These are phyloP conservation scores for Formica exsecta DNA, from an alignment of 1,140 invertebrate species.

Conservation along the genomic window DNA sequence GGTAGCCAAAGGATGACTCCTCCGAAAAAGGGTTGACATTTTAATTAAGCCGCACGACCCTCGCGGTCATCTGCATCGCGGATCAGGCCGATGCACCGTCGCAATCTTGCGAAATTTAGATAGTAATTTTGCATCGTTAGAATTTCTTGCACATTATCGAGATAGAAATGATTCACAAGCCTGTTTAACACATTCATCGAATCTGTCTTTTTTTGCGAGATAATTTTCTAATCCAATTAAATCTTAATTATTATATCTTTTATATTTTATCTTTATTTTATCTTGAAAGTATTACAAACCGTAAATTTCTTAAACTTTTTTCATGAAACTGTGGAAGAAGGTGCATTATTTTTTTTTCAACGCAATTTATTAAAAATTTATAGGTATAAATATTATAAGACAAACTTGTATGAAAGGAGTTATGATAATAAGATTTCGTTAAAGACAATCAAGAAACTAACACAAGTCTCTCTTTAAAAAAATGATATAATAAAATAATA, in stretches of 20 bases:
- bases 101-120: constrained; percentile 20
- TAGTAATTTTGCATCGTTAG: constrained; percentile 60
- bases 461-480: background rate
- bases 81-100: constrained; percentile 19
- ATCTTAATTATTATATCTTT: background rate
- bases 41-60: constrained; percentile 37
- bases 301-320: background rate
- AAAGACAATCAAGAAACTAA: background rate
- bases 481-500: constrained; percentile 11
- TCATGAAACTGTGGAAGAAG: background rate
- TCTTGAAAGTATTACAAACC: background rate
- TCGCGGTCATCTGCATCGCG: constrained; percentile 4
- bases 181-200: background rate
- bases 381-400: background rate
- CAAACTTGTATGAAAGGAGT: background rate
- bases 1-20: background rate
- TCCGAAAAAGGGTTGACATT: constrained; percentile 20
- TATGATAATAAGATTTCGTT: background rate
- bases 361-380: background rate
- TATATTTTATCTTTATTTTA: background rate
- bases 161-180: constrained; percentile 61
- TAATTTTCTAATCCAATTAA: constrained; percentile 8
- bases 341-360: background rate
- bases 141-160: constrained; percentile 70
- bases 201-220: background rate